Conservation (phyloP, 2,797 vertebrate genomes). For the Hoplostethus atlanticus region DNA sequence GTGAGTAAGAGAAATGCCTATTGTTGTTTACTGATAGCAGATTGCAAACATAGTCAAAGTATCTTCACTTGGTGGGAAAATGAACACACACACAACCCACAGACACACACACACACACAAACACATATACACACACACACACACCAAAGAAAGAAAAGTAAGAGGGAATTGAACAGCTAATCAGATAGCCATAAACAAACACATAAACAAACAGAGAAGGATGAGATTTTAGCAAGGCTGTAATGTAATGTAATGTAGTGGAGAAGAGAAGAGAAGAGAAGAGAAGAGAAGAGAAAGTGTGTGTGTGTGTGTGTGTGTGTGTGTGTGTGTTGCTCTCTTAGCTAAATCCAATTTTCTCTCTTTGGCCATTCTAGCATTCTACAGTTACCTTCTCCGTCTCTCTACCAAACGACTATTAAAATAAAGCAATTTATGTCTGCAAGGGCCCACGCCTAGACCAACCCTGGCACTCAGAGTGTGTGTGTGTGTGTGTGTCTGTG, state of each 20-base stretch:
- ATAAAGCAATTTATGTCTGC: slow-evolving; percentile 84
- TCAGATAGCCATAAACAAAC: slow-evolving; percentile 45
- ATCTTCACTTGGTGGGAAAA: slow-evolving; percentile 6
- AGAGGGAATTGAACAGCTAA: slow-evolving; percentile 47
- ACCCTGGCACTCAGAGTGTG: slow-evolving; percentile 67
- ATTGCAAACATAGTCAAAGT: slow-evolving; percentile 39
- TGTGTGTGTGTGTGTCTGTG: slow-evolving; percentile 19
- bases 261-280: slow-evolving; percentile 2
- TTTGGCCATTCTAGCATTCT: slow-evolving; percentile 61
- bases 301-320: slow-evolving; percentile 5
- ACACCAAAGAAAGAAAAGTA: neutral
- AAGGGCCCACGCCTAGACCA: slow-evolving; percentile 82
- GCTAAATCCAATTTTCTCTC: slow-evolving; percentile 62
- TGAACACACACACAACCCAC: slow-evolving; percentile 12
- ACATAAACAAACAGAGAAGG: slow-evolving; percentile 51
- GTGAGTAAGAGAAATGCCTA: slow-evolving; percentile 18
- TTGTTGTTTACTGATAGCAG: slow-evolving; percentile 62
- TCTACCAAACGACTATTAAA: slow-evolving; percentile 82
- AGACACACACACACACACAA: neutral
- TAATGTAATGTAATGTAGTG: slow-evolving; percentile 48
- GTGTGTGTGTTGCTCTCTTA: slow-evolving; percentile 26
- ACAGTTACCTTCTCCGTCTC: slow-evolving; percentile 48
- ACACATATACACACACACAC: too few species aligned
- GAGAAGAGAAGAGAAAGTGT: neutral
- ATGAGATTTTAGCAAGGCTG: slow-evolving; percentile 31